phyloP scores from a whole-genome alignment of 2,888 invertebrate species.

The Pimpla rufipes region DNA sequence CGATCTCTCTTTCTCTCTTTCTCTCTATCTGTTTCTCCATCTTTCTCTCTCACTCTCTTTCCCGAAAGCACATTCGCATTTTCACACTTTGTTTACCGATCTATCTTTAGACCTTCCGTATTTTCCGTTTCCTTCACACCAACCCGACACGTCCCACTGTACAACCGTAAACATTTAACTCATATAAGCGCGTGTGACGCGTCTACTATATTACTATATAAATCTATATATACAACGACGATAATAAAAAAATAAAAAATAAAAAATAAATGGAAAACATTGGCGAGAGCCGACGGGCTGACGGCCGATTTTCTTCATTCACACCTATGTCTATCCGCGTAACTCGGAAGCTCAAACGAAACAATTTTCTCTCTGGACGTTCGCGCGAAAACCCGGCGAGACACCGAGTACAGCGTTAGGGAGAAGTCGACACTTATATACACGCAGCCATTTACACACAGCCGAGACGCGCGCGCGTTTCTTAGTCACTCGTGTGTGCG shows the following conservation, averaged over 20 bases:
- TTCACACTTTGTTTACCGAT: constrained; percentile 46
- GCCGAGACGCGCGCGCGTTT: constrained; percentile 48
- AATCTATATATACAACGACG: neutral
- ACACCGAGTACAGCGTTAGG: constrained; percentile 54
- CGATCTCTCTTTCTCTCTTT: constrained; percentile 33
- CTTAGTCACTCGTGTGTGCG: constrained; percentile 33
- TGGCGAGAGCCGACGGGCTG: neutral
- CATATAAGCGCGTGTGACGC: neutral
- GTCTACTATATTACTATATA: neutral
- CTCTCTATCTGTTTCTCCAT: constrained; percentile 11
- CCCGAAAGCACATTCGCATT: constrained; percentile 24
- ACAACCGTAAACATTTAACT: constrained; percentile 28
- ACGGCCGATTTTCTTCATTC: constrained; percentile 37
- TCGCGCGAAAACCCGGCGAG: constrained; percentile 27
- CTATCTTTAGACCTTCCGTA: constrained; percentile 47
- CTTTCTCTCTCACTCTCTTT: constrained; percentile 14
- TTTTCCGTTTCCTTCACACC: constrained; percentile 40
- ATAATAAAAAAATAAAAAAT: neutral
- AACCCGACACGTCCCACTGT: constrained; percentile 20
- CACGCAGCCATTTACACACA: constrained; percentile 44
- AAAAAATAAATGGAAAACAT: constrained; percentile 20
- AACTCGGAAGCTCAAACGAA: constrained; percentile 22
- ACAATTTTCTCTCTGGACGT: constrained; percentile 27
- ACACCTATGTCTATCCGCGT: neutral
- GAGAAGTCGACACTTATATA: constrained; percentile 25